phyloP scores from a whole-genome alignment of 1,140 invertebrate species.

The Formica exsecta region DNA sequence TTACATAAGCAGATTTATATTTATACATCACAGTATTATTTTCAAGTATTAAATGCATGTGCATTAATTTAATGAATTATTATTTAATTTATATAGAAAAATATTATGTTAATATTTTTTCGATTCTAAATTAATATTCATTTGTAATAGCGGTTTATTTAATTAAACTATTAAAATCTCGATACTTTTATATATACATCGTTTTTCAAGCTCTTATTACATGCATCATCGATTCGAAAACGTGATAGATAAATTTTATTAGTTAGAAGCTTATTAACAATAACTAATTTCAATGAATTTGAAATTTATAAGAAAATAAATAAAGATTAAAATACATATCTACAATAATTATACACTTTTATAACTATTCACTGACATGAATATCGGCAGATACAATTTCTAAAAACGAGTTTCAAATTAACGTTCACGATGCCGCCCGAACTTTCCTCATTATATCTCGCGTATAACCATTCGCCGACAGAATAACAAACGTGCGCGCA shows the following conservation, averaged over 20 bases:
- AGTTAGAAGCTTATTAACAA: not conserved
- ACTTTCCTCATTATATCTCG: constrained; percentile 29
- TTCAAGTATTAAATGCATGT: not conserved
- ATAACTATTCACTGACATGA: not conserved
- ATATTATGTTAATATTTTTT: not conserved
- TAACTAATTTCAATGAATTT: not conserved
- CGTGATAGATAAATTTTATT: not conserved
- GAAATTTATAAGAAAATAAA: not conserved
- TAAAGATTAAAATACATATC: not conserved
- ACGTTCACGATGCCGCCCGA: not conserved
- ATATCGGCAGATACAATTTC: not conserved
- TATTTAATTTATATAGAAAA: not conserved
- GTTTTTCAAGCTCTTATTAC: not conserved
- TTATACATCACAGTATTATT: not conserved
- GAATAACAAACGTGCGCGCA: not conserved
- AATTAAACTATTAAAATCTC: not conserved
- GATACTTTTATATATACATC: not conserved
- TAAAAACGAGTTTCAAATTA: not conserved
- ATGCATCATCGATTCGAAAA: not conserved
- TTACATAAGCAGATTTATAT: not conserved
- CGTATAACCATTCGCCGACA: not conserved
- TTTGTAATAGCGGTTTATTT: not conserved
- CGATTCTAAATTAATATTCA: not conserved
- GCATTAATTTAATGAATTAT: constrained; percentile 4
- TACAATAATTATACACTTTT: not conserved